phyloP scores from a whole-genome alignment of 2,797 vertebrate species.

The Xiphophorus birchmanni region DNA sequence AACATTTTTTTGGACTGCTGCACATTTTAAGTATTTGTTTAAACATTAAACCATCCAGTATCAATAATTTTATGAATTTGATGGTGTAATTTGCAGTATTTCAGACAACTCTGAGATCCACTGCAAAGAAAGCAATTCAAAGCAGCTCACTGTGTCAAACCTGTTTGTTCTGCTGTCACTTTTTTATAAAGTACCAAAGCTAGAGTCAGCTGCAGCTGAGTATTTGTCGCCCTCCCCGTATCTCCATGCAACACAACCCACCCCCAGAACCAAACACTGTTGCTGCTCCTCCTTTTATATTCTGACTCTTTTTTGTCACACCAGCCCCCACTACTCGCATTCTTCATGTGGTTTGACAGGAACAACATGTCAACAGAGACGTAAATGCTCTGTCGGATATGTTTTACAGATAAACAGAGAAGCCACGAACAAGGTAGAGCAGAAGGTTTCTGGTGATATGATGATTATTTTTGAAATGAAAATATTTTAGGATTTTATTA shows the following conservation, averaged over 20 bases:
- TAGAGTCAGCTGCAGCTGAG: slow-evolving; percentile 47
- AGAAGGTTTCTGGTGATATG: neutral
- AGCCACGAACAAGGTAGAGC: neutral
- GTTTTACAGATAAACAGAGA: slow-evolving; percentile 15
- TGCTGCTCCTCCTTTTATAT: slow-evolving; percentile 56
- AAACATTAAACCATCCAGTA: neutral
- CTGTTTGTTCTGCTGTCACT: slow-evolving; percentile 32
- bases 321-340: slow-evolving; percentile 42
- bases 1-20: neutral
- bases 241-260: slow-evolving; percentile 49
- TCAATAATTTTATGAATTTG: slow-evolving; percentile 4
- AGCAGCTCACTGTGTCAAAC: slow-evolving; percentile 19
- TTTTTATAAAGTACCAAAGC: slow-evolving; percentile 30
- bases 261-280: slow-evolving; percentile 60
- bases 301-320: slow-evolving; percentile 53
- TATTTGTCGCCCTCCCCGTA: slow-evolving; percentile 47
- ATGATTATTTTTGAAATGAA: neutral
- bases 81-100: neutral
- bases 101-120: neutral
- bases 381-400: slow-evolving; percentile 13
- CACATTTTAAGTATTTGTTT: neutral
- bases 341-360: slow-evolving; percentile 37
- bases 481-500: neutral
- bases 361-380: slow-evolving; percentile 23
- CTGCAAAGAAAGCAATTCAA: slow-evolving; percentile 26